Conservation (phyloP, 2,888 invertebrate species). For the Drosophila cyrtoloma region DNA sequence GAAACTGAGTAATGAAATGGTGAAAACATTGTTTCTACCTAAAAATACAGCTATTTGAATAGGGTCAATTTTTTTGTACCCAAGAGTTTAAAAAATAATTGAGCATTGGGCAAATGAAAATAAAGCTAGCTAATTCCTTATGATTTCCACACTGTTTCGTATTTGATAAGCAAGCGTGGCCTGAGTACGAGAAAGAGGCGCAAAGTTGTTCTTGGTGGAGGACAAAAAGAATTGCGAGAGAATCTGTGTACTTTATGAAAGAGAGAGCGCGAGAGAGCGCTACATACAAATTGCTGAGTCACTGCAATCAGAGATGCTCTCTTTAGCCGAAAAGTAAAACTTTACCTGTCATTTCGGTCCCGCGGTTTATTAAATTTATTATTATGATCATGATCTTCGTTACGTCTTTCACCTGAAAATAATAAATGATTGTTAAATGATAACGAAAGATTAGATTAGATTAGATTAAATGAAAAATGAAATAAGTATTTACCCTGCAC, state of each 20-base stretch:
- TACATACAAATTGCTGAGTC: neutral
- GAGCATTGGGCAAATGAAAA: neutral
- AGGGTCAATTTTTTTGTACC: neutral
- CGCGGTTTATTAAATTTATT: conserved; percentile 68
- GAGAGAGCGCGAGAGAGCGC: neutral
- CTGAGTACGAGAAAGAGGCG: neutral
- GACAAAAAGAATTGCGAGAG: neutral
- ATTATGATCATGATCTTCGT: conserved; percentile 70
- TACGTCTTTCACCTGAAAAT: conserved; percentile 71
- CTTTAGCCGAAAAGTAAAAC: neutral
- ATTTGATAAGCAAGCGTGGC: neutral
- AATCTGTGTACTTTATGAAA: neutral
- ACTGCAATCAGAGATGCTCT: neutral
- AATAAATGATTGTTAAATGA: neutral
- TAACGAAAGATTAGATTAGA: neutral
- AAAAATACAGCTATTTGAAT: neutral
- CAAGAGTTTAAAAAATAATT: neutral
- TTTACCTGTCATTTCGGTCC: conserved; percentile 68
- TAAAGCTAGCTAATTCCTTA: neutral
- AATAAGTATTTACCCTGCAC: conserved; percentile 42
- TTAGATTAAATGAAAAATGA: neutral
- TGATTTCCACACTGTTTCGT: neutral
- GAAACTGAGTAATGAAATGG: neutral
- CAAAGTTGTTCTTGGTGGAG: neutral
- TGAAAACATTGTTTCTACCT: neutral